Evolutionary conservation across 1,140 invertebrate genomes (phyloP), one percentile per base, ranked within the genome.

Genomic region (Lerema accius): DNA sequence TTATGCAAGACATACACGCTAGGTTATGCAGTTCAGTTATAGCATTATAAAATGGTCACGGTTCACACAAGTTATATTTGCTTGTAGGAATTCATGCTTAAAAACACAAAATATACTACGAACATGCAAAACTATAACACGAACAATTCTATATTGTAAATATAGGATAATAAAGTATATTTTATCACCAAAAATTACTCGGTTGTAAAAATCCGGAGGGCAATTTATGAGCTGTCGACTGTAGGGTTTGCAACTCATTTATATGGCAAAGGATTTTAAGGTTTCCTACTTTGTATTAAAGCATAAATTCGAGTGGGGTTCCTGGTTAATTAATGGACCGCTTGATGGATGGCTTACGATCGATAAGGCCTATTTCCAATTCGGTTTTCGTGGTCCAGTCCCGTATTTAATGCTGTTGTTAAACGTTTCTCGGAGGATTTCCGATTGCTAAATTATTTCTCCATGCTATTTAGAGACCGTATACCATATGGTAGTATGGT

Each of bases 291-390:
- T 15, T n/a, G 39, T 14, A 16, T 15, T 55, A n/a, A 4, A 28
- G 51, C 16, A 42, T 55, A n/a, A 42, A 55, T 26, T 55, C 13
- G 35, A 13, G 39, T 55, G 37, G 4, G 10, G 7, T 4, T n/a
- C 5, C 19, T 23, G 4, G 51, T 55, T 55, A 55, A 55, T 55
- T 55, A 55, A 55, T 55, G 51, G 51, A 42, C 17, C 11, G 9
- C 39, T 42, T 55, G 51, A 55, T 55, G 39, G 51, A 55, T 55
- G 53, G 53, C 45, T 56, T 16, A 28, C 53, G 53, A 56, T 56
- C 53, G 53, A 56, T 56, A 56, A 56, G 53, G 53, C 40, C 53
- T 56, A 56, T 56, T 56, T 45, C 53, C 53, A 56, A 56, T 56
- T 45, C 53, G 40, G 53, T 56, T 56, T 56, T 56, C 23, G 53